Evolutionary conservation across 2,888 invertebrate species (phyloP), one percentile per base, ranked within the genome.

Genomic region (Tineola bisselliella): DNA sequence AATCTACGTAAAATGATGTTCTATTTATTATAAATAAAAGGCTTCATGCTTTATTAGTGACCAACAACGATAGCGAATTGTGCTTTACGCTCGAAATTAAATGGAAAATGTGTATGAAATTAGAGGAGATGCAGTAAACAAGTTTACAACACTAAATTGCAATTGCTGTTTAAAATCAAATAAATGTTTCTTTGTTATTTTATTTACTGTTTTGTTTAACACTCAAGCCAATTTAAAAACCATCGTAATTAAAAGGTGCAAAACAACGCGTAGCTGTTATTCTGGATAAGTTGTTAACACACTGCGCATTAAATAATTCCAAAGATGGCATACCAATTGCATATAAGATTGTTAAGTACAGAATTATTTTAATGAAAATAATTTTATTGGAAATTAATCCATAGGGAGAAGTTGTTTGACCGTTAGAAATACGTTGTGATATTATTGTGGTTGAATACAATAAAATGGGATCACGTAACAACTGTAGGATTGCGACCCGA

Each of bases 391-490:
- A 48, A 48, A 10, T 3, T 10, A 54, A 52, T 17, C 10, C 18
- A 25, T 1, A 25, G 25, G 25, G 25, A 18, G 54, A 54, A 54
- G 54, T 54, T 54, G 54, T 18, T 17, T 18, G 18, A 54, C 54
- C 54, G 54, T 54, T 54, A 54, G 2, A 54, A 54, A 54, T 54
- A 25, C 54, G n/a, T 54, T 54, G 25, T 12, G 54, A 19, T 54
- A 25, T 54, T 19, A 54, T 54, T 54, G 54, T 12, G 12, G 54
- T 11, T 2, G 15, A 48, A 15, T 54, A 54, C 54, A 54, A 54
- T 54, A 54, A 54, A 54, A 54, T 54, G 25, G 17, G 18, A 54
- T 19, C 18, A 54, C 54, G 54, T 54, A 54, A 54, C 25, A 52
- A 52, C 25, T 54, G 19, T 12, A 54, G 19, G 25, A 25, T 54